These are phyloP conservation scores for Drosophila arizonae DNA, from an alignment of 1,140 invertebrate species.

Conservation along the genomic window DNA sequence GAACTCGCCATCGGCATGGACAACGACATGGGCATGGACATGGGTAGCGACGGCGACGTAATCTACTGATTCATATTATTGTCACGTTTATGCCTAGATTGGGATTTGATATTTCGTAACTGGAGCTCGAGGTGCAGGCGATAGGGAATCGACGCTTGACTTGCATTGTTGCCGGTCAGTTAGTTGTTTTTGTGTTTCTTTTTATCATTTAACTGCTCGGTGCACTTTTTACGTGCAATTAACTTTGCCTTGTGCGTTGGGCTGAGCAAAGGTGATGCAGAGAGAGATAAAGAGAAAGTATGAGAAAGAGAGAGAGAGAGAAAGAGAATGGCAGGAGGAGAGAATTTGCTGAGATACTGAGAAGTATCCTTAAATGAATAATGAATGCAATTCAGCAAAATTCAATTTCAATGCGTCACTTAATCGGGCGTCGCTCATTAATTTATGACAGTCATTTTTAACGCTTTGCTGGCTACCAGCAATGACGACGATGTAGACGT, in stretches of 20 bases:
- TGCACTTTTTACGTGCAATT: conserved; percentile 67
- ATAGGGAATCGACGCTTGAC: conserved; percentile 1
- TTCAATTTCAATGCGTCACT: conserved; percentile 76
- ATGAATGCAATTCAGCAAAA: conserved; percentile 78
- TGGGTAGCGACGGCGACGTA: conserved; percentile 20
- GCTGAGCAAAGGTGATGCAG: not conserved
- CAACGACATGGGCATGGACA: not conserved
- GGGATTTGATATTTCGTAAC: conserved; percentile 53
- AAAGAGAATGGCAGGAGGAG: not conserved
- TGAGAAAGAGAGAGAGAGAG: not conserved
- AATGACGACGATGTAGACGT: conserved; percentile 20
- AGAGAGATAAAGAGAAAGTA: not conserved
- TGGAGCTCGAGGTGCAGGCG: conserved; percentile 7
- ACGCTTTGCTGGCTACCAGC: conserved; percentile 69
- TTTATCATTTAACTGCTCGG: conserved; percentile 32
- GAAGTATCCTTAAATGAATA: conserved; percentile 74
- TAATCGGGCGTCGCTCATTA: conserved; percentile 66
- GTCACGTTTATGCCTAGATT: conserved; percentile 73
- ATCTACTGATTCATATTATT: conserved; percentile 75
- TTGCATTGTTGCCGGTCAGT: not conserved
- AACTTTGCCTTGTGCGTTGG: conserved; percentile 24
- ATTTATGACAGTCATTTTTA: conserved; percentile 80
- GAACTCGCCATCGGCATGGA: conserved; percentile 18
- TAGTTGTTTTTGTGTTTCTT: conserved; percentile 3
- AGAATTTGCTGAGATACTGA: conserved; percentile 4